Conservation (phyloP, 2,888 invertebrate species). For the Fissipunctia ypsillon region DNA sequence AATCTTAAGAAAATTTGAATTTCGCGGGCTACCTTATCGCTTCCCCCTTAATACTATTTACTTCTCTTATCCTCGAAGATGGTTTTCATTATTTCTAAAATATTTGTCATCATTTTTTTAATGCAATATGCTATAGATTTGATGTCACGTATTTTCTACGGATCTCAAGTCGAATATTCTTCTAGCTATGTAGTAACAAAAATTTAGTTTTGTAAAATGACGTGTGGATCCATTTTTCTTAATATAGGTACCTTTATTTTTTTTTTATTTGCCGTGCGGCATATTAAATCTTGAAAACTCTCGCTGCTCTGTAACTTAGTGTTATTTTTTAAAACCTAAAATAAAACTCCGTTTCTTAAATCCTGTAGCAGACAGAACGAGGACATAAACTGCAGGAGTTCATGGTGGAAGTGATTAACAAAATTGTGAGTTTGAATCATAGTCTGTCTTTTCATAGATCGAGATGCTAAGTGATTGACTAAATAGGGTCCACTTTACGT, state of each 20-base stretch:
- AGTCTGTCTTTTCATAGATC: not conserved
- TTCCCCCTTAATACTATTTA: no score
- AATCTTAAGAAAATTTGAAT: no score
- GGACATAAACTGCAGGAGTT: rapidly evolving
- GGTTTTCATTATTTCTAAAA: no score
- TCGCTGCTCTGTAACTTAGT: not conserved
- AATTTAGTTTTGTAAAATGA: not conserved
- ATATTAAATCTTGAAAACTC: not conserved
- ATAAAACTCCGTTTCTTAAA: not conserved
- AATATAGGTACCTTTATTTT: not conserved
- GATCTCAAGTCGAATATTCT: no score
- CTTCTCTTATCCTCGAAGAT: no score
- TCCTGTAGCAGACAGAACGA: not conserved
- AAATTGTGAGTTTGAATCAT: not conserved
- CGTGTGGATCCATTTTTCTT: not conserved
- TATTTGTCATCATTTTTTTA: no score
- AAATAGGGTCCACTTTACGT: not conserved
- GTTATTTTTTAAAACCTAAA: not conserved
- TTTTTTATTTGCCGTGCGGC: not conserved
- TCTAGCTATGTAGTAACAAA: no score
- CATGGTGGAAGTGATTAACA: rapidly evolving
- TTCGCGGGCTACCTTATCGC: no score
- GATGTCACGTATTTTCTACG: no score
- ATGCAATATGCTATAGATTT: no score
- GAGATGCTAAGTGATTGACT: not conserved